Base-by-base conservation (phyloP, 37 sponge, comb jelly and placozoan genomes). In the Petrosia ficiformis region DNA sequence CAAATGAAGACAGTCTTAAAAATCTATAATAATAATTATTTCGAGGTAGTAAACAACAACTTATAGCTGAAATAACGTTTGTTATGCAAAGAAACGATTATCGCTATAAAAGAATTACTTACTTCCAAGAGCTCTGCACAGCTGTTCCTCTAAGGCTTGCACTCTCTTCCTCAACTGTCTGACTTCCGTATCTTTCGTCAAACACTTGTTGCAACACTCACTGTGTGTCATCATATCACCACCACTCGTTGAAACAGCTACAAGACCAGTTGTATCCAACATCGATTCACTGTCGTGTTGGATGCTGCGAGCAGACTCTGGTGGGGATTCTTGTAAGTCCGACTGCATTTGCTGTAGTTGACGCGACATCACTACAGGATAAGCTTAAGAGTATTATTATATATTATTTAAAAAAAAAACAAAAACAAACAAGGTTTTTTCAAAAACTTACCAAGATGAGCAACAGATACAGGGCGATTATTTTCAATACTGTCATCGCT, bases 101-200 rank as follows among this genome's bases (percentile, higher is more conserved):
- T n/a, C n/a, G n/a, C n/a, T n/a, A n/a, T n/a, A n/a, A n/a, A n/a
- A n/a, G n/a, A n/a, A 61, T 26, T 5, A 6, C 63, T 61, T n/a
- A 61, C 63, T 26, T 61, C 28, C 28, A n/a, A 61, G 14, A 22
- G 63, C 63, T 61, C 63, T 61, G 26, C 63, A 61, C n/a, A 75
- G 11, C 72, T 76, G 65, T 44, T 77, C 84, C 31, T 84, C 58
- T 41, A 84, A 30, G 4, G 35, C 39, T 44, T 72, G 77, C 24
- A 84, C 64, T 70, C 72, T 84, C 57, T 52, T 77, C 8, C 84
- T 44, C 36, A 84, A 64, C 4, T 43, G 68, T 16, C 63, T 40
- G 3, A 84, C 77, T 39, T 84, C 84, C 38, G 77, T 71, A 61
- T 77, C 72, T 29, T 84, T 84, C 67, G 77, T 66, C 22, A 72